A percentile compares a stretch with the other conserved stretches of the same genome.
Conservation (phyloP, 2,797 vertebrate species). For the Cetoscarus ocellatus region DNA sequence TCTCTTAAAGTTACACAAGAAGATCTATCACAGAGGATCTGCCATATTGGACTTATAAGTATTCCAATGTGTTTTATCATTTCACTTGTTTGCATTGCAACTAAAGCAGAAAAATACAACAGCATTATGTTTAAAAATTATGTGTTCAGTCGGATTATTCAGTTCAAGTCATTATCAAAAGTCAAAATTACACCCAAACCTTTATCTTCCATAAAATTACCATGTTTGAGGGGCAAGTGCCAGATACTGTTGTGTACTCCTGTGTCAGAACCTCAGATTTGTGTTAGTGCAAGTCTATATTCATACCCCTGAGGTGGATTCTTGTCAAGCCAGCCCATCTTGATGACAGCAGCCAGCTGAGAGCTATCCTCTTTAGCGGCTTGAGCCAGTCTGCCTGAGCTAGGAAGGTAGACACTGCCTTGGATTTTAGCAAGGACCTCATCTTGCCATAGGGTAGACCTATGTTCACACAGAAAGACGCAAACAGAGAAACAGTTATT, state of each 20-base stretch:
- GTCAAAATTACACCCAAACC: background rate
- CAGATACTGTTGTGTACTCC: background rate
- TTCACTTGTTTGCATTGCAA: too few relatives aligned
- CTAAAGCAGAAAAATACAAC: too few relatives aligned
- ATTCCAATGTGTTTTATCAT: too few relatives aligned
- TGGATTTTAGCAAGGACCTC: conserved; percentile 45
- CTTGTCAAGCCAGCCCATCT: conserved; percentile 94
- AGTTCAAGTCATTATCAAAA: too few relatives aligned
- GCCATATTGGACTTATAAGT: too few relatives aligned
- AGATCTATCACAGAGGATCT: background rate
- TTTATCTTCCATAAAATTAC: background rate
- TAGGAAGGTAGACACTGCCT: conserved; percentile 72
- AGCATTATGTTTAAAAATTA: too few relatives aligned
- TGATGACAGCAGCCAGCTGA: conserved; percentile 81
- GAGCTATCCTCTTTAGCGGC: conserved; percentile 63
- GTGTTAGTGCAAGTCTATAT: background rate
- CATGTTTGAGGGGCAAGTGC: background rate
- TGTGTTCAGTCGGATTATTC: too few relatives aligned
- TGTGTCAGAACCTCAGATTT: background rate
- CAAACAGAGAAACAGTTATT: background rate
- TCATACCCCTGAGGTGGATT: conserved; percentile 94
- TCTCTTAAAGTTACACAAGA: background rate
- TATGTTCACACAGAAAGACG: conserved; percentile 30
- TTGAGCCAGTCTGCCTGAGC: conserved; percentile 26
- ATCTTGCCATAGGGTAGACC: conserved; percentile 65